These are phyloP conservation scores for Orius laevigatus DNA, from an alignment of 1,140 invertebrate species.

Conservation along the genomic window DNA sequence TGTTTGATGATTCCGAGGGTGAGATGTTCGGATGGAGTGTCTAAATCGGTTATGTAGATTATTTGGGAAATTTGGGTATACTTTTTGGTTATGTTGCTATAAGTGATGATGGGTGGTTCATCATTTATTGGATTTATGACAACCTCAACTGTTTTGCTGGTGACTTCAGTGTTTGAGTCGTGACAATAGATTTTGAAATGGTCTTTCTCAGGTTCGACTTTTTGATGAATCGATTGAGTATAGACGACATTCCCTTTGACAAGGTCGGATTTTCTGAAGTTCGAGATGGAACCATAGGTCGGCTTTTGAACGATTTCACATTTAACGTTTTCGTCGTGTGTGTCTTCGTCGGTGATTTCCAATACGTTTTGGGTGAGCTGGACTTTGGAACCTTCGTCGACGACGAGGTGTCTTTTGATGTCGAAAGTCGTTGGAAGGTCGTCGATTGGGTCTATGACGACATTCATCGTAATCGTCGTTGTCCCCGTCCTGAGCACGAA, in stretches of 20 bases:
- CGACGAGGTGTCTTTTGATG: not conserved
- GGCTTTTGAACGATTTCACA: constrained; percentile 5
- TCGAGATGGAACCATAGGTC: not conserved
- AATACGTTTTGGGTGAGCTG: not conserved
- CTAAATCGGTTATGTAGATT: not conserved
- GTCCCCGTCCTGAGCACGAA: not conserved
- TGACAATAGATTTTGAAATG: constrained; percentile 4
- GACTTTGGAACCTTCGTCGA: constrained; percentile 4
- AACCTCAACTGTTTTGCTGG: not conserved
- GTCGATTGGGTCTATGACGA: constrained; percentile 8
- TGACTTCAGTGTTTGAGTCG: constrained; percentile 1
- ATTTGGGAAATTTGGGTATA: not conserved
- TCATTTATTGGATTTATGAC: constrained; percentile 7
- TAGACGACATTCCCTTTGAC: constrained; percentile 2
- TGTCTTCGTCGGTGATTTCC: constrained; percentile 7
- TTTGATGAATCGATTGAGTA: not conserved
- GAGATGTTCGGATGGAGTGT: constrained; percentile 1
- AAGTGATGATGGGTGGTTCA: constrained; percentile 5
- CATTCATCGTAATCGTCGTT: not conserved
- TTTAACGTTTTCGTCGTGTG: constrained; percentile 1
- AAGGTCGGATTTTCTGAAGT: not conserved
- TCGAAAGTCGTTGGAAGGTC: constrained; percentile 2
- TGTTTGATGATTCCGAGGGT: constrained; percentile 1
- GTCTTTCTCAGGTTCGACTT: constrained; percentile 10
- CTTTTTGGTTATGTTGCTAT: not conserved